A percentile compares a stretch with the other conserved stretches of the same genome.
These are phyloP conservation scores for Phortica variegata DNA, from an alignment of 1,140 invertebrate species.

Conservation along the genomic window DNA sequence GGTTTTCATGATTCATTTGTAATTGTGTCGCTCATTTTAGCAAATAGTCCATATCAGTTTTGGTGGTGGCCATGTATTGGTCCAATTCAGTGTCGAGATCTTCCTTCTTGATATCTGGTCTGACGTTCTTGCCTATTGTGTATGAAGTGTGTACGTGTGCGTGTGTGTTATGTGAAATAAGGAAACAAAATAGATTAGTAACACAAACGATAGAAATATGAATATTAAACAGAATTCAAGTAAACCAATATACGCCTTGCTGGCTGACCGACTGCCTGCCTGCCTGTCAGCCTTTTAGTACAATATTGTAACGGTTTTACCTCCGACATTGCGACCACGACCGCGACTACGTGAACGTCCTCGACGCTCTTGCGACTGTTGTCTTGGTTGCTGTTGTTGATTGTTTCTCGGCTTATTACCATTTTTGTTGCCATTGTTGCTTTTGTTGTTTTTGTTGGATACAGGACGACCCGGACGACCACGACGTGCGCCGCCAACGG, in stretches of 20 bases:
- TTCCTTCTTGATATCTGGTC: conserved; percentile 42
- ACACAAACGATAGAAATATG: not conserved
- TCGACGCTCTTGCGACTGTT: conserved; percentile 30
- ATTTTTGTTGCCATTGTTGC: not conserved
- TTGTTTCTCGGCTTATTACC: conserved; percentile 13
- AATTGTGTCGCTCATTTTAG: conserved; percentile 20
- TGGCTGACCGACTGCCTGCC: not conserved
- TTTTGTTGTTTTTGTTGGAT: conserved; percentile 9
- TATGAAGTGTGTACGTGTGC: too few species aligned
- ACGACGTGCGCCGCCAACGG: conserved; percentile 12
- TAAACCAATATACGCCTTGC: not conserved
- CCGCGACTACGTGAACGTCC: conserved; percentile 47
- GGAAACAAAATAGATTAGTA: conserved; percentile 8
- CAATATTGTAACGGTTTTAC: conserved; percentile 47
- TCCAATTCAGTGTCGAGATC: conserved; percentile 52
- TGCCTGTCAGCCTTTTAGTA: conserved; percentile 6
- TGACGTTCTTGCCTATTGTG: conserved; percentile 24
- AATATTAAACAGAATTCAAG: not conserved
- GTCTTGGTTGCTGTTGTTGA: conserved; percentile 12
- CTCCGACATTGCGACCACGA: conserved; percentile 33
- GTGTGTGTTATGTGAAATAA: not conserved
- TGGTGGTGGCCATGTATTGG: conserved; percentile 56
- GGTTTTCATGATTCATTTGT: too few species aligned
- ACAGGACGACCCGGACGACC: conserved; percentile 35
- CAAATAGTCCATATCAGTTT: conserved; percentile 46